Conservation (phyloP, 2,113 vertebrate species). For the Aegithalos caudatus region DNA sequence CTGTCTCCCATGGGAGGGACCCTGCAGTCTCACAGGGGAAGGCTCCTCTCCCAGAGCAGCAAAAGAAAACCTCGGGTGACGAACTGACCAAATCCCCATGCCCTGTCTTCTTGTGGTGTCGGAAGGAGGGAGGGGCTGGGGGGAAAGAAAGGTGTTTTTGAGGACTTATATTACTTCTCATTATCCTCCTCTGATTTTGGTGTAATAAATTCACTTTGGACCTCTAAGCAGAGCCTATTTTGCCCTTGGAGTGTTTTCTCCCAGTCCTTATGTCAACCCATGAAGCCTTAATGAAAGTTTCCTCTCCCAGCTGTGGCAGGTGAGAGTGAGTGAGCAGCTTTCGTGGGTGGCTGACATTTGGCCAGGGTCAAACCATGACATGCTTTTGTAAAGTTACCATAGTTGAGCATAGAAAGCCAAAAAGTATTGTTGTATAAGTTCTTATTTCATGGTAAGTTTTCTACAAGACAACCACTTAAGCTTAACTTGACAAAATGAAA, state of each 20-base stretch:
- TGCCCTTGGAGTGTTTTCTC: not conserved
- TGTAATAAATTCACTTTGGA: not conserved
- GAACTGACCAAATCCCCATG: not conserved
- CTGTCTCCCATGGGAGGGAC: not conserved
- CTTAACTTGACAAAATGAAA: not conserved
- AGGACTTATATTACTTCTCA: not conserved
- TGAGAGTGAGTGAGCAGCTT: not conserved
- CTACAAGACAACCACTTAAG: not conserved
- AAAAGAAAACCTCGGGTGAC: not conserved
- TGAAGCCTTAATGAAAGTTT: not conserved
- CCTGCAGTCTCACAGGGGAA: too few species aligned
- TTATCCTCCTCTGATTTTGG: not conserved
- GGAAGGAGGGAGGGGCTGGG: not conserved
- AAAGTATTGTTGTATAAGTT: not conserved
- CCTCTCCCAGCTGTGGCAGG: not conserved
- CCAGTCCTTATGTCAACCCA: not conserved
- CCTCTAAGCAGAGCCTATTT: not conserved
- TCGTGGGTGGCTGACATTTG: not conserved
- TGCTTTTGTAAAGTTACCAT: not conserved
- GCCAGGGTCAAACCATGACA: not conserved
- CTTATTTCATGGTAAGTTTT: not conserved
- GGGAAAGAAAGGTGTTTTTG: not conserved
- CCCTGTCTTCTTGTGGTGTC: accelerated
- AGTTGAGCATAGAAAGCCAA: not conserved
- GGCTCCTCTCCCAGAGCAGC: not conserved